These are phyloP conservation scores for Cabera pusaria DNA, from an alignment of 2,888 invertebrate species.

Conservation along the genomic window DNA sequence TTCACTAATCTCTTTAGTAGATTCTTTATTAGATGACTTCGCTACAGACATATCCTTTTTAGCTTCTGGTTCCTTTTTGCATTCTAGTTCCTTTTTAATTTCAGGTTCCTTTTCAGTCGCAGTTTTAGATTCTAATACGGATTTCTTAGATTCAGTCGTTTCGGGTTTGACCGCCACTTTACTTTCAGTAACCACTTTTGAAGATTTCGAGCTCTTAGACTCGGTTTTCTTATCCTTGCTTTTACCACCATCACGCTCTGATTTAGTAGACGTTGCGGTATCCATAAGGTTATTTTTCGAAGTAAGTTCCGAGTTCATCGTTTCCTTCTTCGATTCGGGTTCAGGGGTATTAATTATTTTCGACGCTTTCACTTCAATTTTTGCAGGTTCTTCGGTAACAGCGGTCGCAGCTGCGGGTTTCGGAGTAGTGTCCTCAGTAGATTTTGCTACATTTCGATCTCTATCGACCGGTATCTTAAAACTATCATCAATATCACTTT, in stretches of 20 bases:
- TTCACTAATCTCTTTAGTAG: neutral
- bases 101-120: slow-evolving; percentile 3
- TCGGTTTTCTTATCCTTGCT: slow-evolving; percentile 13
- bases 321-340: slow-evolving; percentile 2
- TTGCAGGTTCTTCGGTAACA: neutral
- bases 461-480: slow-evolving; percentile 16
- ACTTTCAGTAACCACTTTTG: slow-evolving; percentile 4
- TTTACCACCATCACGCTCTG: slow-evolving; percentile 15
- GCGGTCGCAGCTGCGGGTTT: no score
- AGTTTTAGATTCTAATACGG: neutral
- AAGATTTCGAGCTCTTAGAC: slow-evolving; percentile 9
- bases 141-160: slow-evolving; percentile 5
- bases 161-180: slow-evolving; percentile 4
- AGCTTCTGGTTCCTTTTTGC: neutral
- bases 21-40: neutral
- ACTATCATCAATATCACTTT: slow-evolving; percentile 53
- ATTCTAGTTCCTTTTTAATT: slow-evolving; percentile 1
- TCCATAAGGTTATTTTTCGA: slow-evolving; percentile 3
- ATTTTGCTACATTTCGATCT: no score
- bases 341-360: slow-evolving; percentile 1
- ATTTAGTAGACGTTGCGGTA: slow-evolving; percentile 3
- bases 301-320: slow-evolving; percentile 3
- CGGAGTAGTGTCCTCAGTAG: no score
- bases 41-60: neutral
- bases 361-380: neutral